Percentiles rank a stretch among this genome's conserved stretches.
phyloP scores from a whole-genome alignment of 30 jellyfish, hydroid and myxozoan genomes.

The Cassiopea andromeda region DNA sequence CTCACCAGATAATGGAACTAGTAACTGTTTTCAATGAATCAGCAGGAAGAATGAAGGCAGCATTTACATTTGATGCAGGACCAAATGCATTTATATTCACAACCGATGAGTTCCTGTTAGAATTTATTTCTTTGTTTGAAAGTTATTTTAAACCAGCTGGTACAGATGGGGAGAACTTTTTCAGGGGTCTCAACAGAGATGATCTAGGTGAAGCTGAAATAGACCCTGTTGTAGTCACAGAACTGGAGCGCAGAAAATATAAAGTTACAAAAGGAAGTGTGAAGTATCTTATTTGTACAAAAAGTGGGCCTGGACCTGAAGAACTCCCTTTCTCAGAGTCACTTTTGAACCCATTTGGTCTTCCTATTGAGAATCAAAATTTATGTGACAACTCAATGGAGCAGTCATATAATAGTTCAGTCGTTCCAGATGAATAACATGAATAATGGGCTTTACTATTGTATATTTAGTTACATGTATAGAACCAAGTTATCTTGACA shows the following conservation, averaged over 20 bases:
- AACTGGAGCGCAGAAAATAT: slow-evolving; percentile 31
- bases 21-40: slow-evolving; percentile 69
- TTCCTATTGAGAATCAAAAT: slow-evolving; percentile 66
- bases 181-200: slow-evolving; percentile 29
- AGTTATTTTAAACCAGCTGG: slow-evolving; percentile 53
- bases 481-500: no score
- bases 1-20: slow-evolving; percentile 83
- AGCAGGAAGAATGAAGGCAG: slow-evolving; percentile 75
- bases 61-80: slow-evolving; percentile 98
- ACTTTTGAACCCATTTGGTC: slow-evolving; percentile 58
- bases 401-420: background rate
- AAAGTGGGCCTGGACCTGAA: slow-evolving; percentile 67
- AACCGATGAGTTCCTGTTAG: slow-evolving; percentile 62
- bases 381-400: slow-evolving; percentile 41
- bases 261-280: slow-evolving; percentile 26
- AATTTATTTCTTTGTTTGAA: slow-evolving; percentile 38
- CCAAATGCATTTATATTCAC: slow-evolving; percentile 94
- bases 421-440: background rate
- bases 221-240: slow-evolving; percentile 29
- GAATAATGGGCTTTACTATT: background rate
- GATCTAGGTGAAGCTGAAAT: background rate
- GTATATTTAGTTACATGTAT: no score
- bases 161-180: slow-evolving; percentile 44
- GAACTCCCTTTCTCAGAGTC: slow-evolving; percentile 64
- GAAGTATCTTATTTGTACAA: slow-evolving; percentile 44